These are phyloP conservation scores for Vombatus ursinus DNA, from an alignment of 2,113 vertebrate genomes.

Conservation along the genomic window DNA sequence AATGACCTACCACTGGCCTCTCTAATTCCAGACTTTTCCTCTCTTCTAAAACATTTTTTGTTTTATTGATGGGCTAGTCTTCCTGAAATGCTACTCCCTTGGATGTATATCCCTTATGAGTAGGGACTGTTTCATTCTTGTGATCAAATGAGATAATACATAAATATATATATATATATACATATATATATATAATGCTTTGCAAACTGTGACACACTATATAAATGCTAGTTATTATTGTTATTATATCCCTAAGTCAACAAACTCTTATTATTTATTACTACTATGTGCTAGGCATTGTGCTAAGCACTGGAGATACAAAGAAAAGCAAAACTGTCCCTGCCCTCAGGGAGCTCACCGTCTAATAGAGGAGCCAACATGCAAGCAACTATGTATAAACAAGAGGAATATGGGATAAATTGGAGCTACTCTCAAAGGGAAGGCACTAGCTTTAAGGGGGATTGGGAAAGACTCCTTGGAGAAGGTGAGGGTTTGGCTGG, in stretches of 20 bases:
- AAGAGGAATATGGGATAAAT: not conserved
- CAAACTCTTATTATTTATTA: not conserved
- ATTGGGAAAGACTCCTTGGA: not conserved
- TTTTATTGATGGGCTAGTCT: not conserved
- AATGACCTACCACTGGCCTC: not conserved
- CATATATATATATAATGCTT: not conserved
- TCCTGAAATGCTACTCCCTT: not conserved
- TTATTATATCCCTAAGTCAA: not conserved
- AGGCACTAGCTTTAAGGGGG: not conserved
- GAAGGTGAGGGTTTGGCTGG: not conserved
- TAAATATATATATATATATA: too few species aligned
- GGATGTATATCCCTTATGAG: not conserved
- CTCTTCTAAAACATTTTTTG: not conserved
- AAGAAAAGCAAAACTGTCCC: not conserved
- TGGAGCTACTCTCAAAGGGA: not conserved
- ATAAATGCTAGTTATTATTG: slow-evolving; percentile 6
- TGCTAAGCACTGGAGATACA: not conserved
- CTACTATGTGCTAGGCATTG: not conserved
- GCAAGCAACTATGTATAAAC: not conserved
- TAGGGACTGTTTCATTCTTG: not conserved
- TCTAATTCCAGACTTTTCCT: not conserved
- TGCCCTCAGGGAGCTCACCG: not conserved
- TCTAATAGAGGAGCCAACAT: not conserved
- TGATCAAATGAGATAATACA: not conserved
- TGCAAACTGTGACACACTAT: not conserved